Evolutionary conservation across 2,797 vertebrate species (phyloP).

Genomic region (Chloroceryle amazona): DNA sequence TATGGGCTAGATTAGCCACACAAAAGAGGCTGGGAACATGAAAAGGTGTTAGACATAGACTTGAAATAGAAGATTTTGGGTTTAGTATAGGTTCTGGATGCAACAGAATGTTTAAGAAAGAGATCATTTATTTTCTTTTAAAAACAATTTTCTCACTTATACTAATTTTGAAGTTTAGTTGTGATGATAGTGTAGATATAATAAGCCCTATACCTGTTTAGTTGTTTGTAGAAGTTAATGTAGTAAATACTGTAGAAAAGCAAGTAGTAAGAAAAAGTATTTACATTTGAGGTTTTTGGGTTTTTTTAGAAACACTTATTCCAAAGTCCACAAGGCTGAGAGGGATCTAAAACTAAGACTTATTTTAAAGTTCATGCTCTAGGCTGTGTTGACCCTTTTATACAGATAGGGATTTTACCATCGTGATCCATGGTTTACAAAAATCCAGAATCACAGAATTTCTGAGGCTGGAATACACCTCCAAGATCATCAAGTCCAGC

Average conservation of each 20-base stretch:
- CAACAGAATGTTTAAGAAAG: background rate
- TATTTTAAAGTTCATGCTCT: background rate
- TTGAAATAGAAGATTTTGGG: background rate
- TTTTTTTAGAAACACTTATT: background rate
- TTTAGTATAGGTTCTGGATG: background rate
- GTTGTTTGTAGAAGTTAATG: background rate
- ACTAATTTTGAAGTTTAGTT: background rate
- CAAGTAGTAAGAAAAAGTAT: background rate
- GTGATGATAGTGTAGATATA: background rate
- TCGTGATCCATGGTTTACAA: accelerated
- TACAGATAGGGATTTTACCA: background rate
- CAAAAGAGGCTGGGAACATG: background rate
- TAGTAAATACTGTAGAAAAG: background rate
- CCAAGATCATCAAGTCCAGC: no score
- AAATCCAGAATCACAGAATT: background rate
- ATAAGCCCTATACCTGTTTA: background rate
- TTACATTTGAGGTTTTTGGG: background rate
- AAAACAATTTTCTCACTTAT: background rate
- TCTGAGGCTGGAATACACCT: no score
- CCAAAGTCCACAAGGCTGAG: background rate
- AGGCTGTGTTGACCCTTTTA: background rate
- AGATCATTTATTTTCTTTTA: background rate
- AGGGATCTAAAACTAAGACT: background rate
- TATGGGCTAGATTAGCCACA: background rate
- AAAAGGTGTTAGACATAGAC: background rate